Evolutionary conservation across 1,140 invertebrate species (phyloP), one percentile per base, ranked within the genome.

Genomic region (Diprion similis): DNA sequence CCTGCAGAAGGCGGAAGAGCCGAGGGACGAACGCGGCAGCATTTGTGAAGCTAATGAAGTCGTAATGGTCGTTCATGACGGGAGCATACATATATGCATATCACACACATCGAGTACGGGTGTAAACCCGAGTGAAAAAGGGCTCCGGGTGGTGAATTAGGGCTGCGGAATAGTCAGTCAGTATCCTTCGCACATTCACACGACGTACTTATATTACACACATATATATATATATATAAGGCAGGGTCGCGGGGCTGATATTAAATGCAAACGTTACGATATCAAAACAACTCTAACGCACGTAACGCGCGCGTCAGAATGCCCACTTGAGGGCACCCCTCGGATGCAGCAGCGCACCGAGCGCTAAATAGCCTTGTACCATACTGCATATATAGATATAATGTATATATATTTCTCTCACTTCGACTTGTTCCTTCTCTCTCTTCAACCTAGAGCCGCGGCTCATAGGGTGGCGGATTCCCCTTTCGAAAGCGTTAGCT

Each of bases 201-300:
- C 24, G 6, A 6, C 24, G 24, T 37, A 37, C 24, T 1, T 37
- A 37, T 37, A 37, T n/a, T n/a, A n/a, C n/a, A n/a, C n/a, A n/a
- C n/a, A n/a, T n/a, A n/a, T n/a, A 37, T 1, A 6, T 37, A 37
- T 6, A 3, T 37, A 6, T 37, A 6, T 37, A 37, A 37, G 24
- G 24, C 6, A 37, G 24, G 24, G 24, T 37, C 24, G 24, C 24
- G 24, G n/a, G 11, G 70, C 74, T 80, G 76, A 79, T 77, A 78
- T 76, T 79, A 72, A 80, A 80, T 78, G 76, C 75, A 80, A 79
- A 77, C 74, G 78, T 77, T 76, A 77, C 78, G 76, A 76, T 79
- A 78, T 78, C 76, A 80, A 78, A 79, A 77, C 76, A 78, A 37
- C 24, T 37, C 24, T 37, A 37, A 37, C 24, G 24, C 74, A 72